A percentile compares a stretch with the other conserved stretches of the same genome.
These are phyloP conservation scores for Acanthopleura granulata DNA, from an alignment of 2,888 invertebrate species.

Conservation along the genomic window DNA sequence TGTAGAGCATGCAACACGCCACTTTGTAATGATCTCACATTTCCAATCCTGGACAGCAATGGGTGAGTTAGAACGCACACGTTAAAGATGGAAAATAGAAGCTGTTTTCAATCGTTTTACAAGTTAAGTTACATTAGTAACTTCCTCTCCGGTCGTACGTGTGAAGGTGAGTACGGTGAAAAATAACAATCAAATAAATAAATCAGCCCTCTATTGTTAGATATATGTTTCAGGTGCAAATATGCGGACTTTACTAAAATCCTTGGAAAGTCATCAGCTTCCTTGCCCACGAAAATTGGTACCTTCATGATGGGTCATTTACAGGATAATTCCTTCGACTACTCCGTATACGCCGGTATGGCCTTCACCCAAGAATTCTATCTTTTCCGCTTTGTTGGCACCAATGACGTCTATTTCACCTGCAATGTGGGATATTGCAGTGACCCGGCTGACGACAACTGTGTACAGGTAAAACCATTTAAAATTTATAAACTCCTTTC, in stretches of 20 bases:
- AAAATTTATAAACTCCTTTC: too few relatives aligned
- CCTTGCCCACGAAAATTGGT: background rate
- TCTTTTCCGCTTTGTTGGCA: background rate
- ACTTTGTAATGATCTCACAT: background rate
- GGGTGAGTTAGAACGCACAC: background rate
- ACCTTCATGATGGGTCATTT: background rate
- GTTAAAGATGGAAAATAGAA: too few relatives aligned
- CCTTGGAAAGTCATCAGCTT: background rate
- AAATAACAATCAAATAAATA: too few relatives aligned
- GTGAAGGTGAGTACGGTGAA: too few relatives aligned
- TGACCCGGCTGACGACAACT: background rate
- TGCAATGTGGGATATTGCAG: background rate
- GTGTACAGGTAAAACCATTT: background rate
- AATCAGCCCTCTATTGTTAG: background rate
- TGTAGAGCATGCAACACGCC: background rate
- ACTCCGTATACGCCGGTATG: background rate
- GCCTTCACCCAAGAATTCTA: background rate
- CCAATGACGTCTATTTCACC: background rate
- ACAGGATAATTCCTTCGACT: background rate
- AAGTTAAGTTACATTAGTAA: too few relatives aligned
- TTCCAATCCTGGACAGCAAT: background rate
- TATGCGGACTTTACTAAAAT: background rate
- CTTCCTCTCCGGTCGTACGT: too few relatives aligned
- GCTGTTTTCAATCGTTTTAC: too few relatives aligned
- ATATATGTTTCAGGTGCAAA: background rate